These are phyloP conservation scores for Coregonus ussuriensis DNA, from an alignment of 2,797 vertebrate genomes.

Conservation along the genomic window DNA sequence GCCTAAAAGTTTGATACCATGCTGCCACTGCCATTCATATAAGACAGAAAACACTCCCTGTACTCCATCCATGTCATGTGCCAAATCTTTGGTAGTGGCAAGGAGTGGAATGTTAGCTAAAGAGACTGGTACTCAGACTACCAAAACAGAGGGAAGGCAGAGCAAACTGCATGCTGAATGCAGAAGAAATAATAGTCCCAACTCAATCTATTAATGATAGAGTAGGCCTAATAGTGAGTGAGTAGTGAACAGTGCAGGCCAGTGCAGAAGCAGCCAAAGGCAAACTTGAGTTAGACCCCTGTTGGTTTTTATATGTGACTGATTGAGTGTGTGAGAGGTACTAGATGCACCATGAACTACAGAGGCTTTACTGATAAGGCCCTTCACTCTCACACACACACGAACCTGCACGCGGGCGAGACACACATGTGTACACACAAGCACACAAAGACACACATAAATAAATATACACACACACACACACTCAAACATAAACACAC, in stretches of 20 bases:
- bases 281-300: not conserved
- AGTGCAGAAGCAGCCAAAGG: not conserved
- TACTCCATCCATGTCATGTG: no score
- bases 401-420: not conserved
- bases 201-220: not conserved
- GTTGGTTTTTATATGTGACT: constrained; percentile 1
- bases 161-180: not conserved
- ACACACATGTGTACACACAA: not conserved
- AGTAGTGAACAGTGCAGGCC: no score
- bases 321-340: constrained; percentile 5
- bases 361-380: not conserved
- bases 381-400: not conserved
- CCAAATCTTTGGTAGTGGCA: no score
- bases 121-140: no score
- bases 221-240: not conserved
- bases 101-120: no score
- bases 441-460: not conserved
- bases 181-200: not conserved
- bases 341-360: not conserved
- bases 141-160: no score
- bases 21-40: no score
- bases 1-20: no score
- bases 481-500: not conserved
- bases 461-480: not conserved
- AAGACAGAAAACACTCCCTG: no score